phyloP scores from a whole-genome alignment of 2,797 vertebrate species.

The Parambassis ranga region DNA sequence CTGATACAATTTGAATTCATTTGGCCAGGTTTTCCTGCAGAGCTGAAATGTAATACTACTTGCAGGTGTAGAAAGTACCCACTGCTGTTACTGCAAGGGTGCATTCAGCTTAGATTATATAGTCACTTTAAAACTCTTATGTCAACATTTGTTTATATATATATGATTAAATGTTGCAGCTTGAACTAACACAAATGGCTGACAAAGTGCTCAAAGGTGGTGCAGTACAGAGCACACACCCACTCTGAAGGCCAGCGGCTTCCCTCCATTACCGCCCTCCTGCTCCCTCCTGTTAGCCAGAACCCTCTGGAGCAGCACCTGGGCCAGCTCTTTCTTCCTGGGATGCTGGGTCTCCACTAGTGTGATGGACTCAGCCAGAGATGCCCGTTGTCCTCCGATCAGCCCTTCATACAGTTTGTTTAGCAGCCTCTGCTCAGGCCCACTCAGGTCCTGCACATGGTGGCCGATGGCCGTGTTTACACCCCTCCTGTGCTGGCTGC shows the following conservation, averaged over 20 bases:
- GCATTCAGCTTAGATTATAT: too few species aligned
- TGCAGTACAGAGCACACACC: conserved; percentile 80
- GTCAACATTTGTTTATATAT: too few species aligned
- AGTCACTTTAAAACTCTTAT: too few species aligned
- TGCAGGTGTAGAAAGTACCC: too few species aligned
- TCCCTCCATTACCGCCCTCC: conserved; percentile 85
- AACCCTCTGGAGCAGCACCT: conserved; percentile 93
- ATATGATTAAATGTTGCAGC: too few species aligned
- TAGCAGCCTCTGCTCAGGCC: conserved; percentile 84
- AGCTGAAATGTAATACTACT: too few species aligned
- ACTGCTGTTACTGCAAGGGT: too few species aligned
- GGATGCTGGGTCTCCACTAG: conserved; percentile 91
- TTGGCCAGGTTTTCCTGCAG: too few species aligned
- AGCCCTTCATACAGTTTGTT: conserved; percentile 87
- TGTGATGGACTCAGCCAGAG: conserved; percentile 94
- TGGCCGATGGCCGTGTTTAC: conserved; percentile 68
- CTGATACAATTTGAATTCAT: too few species aligned
- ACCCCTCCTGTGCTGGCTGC: conserved; percentile 46
- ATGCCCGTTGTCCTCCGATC: conserved; percentile 86
- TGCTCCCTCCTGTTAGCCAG: conserved; percentile 85
- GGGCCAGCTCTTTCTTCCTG: conserved; percentile 91
- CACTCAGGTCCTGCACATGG: conserved; percentile 76
- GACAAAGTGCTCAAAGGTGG: too few species aligned
- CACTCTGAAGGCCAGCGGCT: conserved; percentile 93
- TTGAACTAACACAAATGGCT: too few species aligned